phyloP scores from a whole-genome alignment of 2,888 invertebrate species.

The Melolontha melolontha region DNA sequence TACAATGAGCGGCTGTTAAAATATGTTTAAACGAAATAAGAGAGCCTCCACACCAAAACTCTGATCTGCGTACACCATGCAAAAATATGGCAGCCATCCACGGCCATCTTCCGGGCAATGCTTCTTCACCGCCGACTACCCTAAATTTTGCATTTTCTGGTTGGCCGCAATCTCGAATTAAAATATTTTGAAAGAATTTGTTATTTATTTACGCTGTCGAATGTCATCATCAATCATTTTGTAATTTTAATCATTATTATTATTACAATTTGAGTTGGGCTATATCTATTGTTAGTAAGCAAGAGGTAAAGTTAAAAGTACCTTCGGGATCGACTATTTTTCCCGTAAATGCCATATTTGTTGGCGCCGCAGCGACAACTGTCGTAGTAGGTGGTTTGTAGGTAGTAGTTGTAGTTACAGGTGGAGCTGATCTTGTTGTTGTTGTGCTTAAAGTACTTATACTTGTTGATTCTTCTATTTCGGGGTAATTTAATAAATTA shows the following conservation, averaged over 20 bases:
- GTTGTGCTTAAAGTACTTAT: conserved; percentile 36
- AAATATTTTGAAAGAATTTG: conserved; percentile 52
- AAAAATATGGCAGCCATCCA: conserved; percentile 97
- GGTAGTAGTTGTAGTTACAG: conserved; percentile 58
- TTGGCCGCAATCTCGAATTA: conserved; percentile 80
- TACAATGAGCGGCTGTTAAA: conserved; percentile 94
- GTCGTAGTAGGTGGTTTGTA: conserved; percentile 48
- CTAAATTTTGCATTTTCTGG: conserved; percentile 86
- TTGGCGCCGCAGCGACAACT: conserved; percentile 24
- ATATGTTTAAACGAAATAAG: conserved; percentile 84
- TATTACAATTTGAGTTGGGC: no score
- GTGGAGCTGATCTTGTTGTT: conserved; percentile 46
- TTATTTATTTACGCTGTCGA: no score
- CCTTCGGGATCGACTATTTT: conserved; percentile 50
- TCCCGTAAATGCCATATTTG: conserved; percentile 38
- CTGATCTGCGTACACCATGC: conserved; percentile 84
- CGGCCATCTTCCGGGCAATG: conserved; percentile 90
- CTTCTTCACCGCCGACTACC: conserved; percentile 90
- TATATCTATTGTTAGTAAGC: no score
- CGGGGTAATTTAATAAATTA: conserved; percentile 51
- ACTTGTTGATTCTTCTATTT: conserved; percentile 24
- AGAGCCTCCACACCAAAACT: conserved; percentile 96
- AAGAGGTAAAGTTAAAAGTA: conserved; percentile 18
- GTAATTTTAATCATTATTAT: no score
- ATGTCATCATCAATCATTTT: no score